phyloP scores from a whole-genome alignment of 2,797 vertebrate species.

The Silurus aristotelis region DNA sequence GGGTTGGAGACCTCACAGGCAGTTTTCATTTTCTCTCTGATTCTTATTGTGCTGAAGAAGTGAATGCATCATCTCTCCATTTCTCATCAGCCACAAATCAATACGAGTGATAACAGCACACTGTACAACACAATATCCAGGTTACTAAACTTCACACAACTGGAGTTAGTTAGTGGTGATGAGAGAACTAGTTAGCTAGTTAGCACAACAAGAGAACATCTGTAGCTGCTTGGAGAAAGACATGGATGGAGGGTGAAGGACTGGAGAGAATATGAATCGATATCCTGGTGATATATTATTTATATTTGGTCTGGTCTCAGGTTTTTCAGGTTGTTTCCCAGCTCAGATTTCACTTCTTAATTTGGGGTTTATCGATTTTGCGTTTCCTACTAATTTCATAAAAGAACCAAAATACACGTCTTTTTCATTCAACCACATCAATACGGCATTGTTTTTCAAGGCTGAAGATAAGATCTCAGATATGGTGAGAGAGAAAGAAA shows the following conservation, averaged over 20 bases:
- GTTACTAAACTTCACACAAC: neutral
- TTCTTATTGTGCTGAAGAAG: constrained; percentile 4
- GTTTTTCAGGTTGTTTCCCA: neutral
- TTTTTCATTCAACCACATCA: neutral
- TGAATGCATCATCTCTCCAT: neutral
- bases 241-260: neutral
- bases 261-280: neutral
- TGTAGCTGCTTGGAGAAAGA: neutral
- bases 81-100: neutral
- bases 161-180: neutral
- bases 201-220: neutral
- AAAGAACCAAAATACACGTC: neutral
- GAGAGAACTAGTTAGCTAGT: neutral
- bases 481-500: neutral
- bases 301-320: too few species aligned
- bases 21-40: constrained; percentile 9
- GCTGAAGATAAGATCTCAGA: neutral
- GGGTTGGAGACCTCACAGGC: neutral
- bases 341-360: neutral
- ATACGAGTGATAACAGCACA: neutral
- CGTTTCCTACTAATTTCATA: neutral
- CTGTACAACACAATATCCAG: neutral
- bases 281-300: neutral
- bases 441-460: neutral
- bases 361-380: neutral